Base-by-base conservation (phyloP, 1,140 invertebrate species). In the Listronotus oregonensis region DNA sequence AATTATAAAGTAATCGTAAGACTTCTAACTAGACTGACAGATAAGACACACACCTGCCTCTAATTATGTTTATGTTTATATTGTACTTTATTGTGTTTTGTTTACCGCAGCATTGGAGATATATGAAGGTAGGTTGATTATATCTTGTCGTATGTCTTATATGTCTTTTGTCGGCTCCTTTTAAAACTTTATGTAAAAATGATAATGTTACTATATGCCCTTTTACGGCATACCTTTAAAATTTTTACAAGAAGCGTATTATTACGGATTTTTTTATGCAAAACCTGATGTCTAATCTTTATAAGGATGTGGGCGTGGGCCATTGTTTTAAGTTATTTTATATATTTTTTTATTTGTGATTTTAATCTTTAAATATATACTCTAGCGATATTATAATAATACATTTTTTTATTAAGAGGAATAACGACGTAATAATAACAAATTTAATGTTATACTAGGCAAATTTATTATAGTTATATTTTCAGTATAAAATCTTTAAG, bases 91-190 rank as follows among this genome's bases (percentile, higher is more conserved):
- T 73, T 71, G 71, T 73, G 71, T 80, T 81, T 82, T 79, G 79
- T 75, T 80, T 80, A 81, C 80, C 72, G 75, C 85, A 91, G 89
- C 90, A 91, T 79, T 91, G 90, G 90, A 91, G 88, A 78, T 90
- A 90, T 80, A 83, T 89, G 72, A 89, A 91, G 89, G 90, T 91
- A 85, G 81, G 86, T 83, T 80, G 51, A 15, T 49, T 49, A 49
- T 49, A 49, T 49, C 46, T 14, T 49, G 43, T 46, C 15, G 43
- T 46, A 17, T 46, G 46, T 21, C 18, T 49, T 21, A 49, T 9
- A 12, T 49, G 18, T 49, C 46, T 49, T 21, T 49, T 49, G 42
- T 44, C 42, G 42, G 42, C 42, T 12, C 42, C 42, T 44, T 44
- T 44, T 44, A 1, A 12, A 14, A 44, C 42, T n/a, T 37, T 10